Evolutionary conservation across 2,888 invertebrate genomes (phyloP).

Genomic region (Lepas anatifera): DNA sequence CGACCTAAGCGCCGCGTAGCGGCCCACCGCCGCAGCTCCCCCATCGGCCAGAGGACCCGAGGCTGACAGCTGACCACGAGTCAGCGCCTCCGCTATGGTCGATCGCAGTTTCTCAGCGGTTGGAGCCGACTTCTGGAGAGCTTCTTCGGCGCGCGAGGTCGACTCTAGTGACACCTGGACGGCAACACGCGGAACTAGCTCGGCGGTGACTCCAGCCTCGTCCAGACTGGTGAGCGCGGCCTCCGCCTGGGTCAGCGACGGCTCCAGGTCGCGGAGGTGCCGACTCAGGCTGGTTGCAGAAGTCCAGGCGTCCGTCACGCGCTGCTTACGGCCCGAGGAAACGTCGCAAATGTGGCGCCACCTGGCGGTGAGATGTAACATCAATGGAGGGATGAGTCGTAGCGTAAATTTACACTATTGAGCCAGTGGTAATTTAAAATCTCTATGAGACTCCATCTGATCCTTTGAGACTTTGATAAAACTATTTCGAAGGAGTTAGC

Average conservation of each 20-base stretch:
- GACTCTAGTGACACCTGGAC: slow-evolving; percentile 11
- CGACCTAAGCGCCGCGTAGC: background rate
- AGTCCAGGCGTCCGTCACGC: slow-evolving; percentile 5
- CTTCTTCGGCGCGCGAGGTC: slow-evolving; percentile 21
- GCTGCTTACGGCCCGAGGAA: background rate
- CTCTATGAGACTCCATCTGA: too few relatives aligned
- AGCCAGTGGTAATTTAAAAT: too few relatives aligned
- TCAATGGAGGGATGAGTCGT: too few relatives aligned
- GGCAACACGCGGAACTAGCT: background rate
- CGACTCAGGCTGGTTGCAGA: slow-evolving; percentile 8
- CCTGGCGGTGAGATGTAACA: too few relatives aligned
- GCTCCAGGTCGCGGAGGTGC: background rate
- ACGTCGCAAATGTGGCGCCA: background rate
- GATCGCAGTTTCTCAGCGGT: background rate
- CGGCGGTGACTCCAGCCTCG: slow-evolving; percentile 9
- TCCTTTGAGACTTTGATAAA: too few relatives aligned
- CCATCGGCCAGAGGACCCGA: background rate
- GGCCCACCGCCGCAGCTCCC: background rate
- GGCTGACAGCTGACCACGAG: background rate
- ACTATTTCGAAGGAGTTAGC: too few relatives aligned
- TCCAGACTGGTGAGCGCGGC: slow-evolving; percentile 18
- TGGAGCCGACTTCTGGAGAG: slow-evolving; percentile 15
- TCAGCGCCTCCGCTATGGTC: background rate
- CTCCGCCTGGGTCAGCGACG: slow-evolving; percentile 12
- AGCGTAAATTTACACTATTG: too few relatives aligned